phyloP scores from a whole-genome alignment of 92 coral and sea anemone genomes.

The Bergia sp. region DNA sequence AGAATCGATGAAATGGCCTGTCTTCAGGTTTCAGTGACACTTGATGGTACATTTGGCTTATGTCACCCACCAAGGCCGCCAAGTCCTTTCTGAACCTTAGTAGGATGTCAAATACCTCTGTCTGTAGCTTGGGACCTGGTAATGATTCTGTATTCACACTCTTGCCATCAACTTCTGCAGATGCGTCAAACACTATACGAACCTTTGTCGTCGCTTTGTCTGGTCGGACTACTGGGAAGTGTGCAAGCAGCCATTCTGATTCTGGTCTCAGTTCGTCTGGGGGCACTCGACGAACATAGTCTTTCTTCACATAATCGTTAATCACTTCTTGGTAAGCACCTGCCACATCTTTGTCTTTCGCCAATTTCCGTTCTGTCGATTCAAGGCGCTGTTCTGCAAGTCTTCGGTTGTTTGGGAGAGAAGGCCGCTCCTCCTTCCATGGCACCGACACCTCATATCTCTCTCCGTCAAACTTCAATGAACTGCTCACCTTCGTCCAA shows the following conservation, averaged over 20 bases:
- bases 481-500: background rate
- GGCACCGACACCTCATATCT: background rate
- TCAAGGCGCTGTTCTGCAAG: conserved; percentile 22
- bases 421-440: conserved; percentile 5
- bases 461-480: background rate
- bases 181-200: conserved; percentile 19
- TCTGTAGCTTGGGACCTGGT: background rate
- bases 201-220: conserved; percentile 22
- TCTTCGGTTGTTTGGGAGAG: background rate
- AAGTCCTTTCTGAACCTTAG: conserved; percentile 48
- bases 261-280: conserved; percentile 49
- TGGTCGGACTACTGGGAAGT: conserved; percentile 31
- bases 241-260: background rate
- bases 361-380: conserved; percentile 36
- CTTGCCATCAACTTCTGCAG: conserved; percentile 11
- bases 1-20: no score
- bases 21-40: no score
- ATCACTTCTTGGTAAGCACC: conserved; percentile 55
- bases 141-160: no score
- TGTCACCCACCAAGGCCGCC: background rate
- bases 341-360: conserved; percentile 42
- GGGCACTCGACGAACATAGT: conserved; percentile 46
- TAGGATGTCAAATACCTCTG: background rate
- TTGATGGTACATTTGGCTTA: no score
- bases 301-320: conserved; percentile 58